Conservation (phyloP, 2,113 vertebrate genomes). For the Toxotes chatareus region DNA sequence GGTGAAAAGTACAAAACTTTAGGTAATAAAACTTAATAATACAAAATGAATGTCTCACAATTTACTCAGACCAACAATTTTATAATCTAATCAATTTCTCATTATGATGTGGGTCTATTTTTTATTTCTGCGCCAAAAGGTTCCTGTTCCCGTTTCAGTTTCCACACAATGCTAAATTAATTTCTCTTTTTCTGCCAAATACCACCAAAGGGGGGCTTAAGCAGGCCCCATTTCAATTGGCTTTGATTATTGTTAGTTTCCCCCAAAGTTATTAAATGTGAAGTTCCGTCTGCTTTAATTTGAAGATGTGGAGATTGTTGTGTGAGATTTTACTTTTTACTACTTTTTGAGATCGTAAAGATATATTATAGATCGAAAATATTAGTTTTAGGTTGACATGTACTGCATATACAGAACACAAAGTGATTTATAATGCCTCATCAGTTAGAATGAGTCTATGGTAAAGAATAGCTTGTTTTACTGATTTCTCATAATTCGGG, state of each 20-base stretch:
- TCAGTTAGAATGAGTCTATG: background rate
- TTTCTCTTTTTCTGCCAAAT: slow-evolving; percentile 52
- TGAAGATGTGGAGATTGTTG: background rate
- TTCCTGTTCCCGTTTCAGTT: slow-evolving; percentile 30
- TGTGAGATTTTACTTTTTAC: background rate
- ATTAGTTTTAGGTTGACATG: slow-evolving; percentile 2
- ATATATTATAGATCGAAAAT: background rate
- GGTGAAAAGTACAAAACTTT: slow-evolving; percentile 24
- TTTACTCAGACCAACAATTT: slow-evolving; percentile 41
- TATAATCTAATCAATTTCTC: slow-evolving; percentile 67
- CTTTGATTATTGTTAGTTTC: slow-evolving; percentile 47
- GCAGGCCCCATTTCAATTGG: slow-evolving; percentile 49
- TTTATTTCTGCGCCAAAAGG: slow-evolving; percentile 48
- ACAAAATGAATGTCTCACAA: slow-evolving; percentile 8
- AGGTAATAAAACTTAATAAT: slow-evolving; percentile 36
- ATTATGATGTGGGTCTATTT: slow-evolving; percentile 53
- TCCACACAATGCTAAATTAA: slow-evolving; percentile 53
- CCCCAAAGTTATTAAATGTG: slow-evolving; percentile 38
- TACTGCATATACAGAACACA: background rate
- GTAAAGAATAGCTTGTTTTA: background rate
- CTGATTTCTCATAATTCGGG: background rate
- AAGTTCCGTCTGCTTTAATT: slow-evolving; percentile 37
- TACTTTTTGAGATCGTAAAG: background rate
- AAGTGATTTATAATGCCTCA: background rate
- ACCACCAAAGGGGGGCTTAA: slow-evolving; percentile 30